A percentile compares a stretch with the other conserved stretches of the same genome.
These are phyloP conservation scores for Leptopilina boulardi DNA, from an alignment of 1,140 invertebrate species.

Conservation along the genomic window DNA sequence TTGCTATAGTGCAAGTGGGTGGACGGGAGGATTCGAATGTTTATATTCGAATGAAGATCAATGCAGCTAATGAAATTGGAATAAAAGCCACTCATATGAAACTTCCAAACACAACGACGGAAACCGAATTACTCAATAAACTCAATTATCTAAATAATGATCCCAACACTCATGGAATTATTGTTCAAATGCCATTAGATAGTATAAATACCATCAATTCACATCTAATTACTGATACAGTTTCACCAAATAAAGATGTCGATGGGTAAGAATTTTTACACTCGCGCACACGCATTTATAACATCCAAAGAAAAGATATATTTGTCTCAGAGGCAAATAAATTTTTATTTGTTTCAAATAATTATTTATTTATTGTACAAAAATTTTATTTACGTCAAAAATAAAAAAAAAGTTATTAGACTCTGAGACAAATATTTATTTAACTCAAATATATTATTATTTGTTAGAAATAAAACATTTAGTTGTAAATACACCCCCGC, in stretches of 20 bases:
- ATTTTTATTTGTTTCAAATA: too few relatives aligned
- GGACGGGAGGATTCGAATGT: slow-evolving; percentile 98
- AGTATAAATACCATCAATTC: slow-evolving; percentile 88
- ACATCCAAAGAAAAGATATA: too few relatives aligned
- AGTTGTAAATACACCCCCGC: background rate
- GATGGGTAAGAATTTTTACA: slow-evolving; percentile 85
- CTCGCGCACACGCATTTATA: too few relatives aligned
- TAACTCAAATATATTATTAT: too few relatives aligned
- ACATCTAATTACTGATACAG: slow-evolving; percentile 90
- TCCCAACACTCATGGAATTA: slow-evolving; percentile 93
- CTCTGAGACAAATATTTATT: too few relatives aligned
- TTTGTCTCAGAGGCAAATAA: too few relatives aligned
- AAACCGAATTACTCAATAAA: slow-evolving; percentile 86
- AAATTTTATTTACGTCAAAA: too few relatives aligned
- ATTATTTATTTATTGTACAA: too few relatives aligned
- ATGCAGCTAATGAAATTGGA: slow-evolving; percentile 93
- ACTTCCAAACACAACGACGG: slow-evolving; percentile 88
- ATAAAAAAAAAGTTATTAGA: too few relatives aligned
- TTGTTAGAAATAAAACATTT: too few relatives aligned
- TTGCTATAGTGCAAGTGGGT: slow-evolving; percentile 94
- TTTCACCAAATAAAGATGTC: slow-evolving; percentile 93
- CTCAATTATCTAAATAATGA: slow-evolving; percentile 90
- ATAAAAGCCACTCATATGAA: slow-evolving; percentile 89
- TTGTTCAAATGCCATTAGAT: slow-evolving; percentile 98
- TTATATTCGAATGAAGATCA: slow-evolving; percentile 98